A percentile compares a stretch with the other conserved stretches of the same genome.
These are phyloP conservation scores for Calcarius lapponicus DNA, from an alignment of 2,797 vertebrate species.

Conservation along the genomic window DNA sequence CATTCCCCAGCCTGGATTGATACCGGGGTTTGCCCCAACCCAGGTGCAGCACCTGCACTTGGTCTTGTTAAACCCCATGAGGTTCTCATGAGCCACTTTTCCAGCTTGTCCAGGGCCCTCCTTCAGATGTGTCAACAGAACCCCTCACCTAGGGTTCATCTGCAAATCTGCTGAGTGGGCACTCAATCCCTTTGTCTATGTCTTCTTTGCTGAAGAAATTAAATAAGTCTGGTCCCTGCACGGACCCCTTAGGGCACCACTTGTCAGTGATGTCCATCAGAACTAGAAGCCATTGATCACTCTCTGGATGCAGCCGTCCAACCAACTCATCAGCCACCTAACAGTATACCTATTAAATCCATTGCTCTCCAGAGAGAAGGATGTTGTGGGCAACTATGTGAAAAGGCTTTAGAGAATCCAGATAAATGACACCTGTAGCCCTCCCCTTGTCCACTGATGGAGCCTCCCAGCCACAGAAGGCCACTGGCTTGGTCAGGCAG, in stretches of 20 bases:
- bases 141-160: background rate
- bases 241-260: no score
- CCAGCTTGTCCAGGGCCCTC: background rate
- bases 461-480: background rate
- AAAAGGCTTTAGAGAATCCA: background rate
- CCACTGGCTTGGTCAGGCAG: background rate
- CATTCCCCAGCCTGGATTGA: background rate
- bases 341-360: background rate
- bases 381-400: background rate
- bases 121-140: background rate
- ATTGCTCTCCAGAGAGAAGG: background rate
- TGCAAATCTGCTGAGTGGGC: background rate
- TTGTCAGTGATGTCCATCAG: background rate
- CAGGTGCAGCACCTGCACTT: background rate
- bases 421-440: background rate
- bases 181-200: fast-evolving
- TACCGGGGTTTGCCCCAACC: fast-evolving
- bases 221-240: background rate
- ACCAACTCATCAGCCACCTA: background rate
- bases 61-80: background rate
- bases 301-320: no score
- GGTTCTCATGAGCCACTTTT: background rate
- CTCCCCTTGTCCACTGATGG: background rate
- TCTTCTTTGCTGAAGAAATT: background rate
- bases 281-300: background rate